These are phyloP conservation scores for Alca torda DNA, from an alignment of 2,797 vertebrate species.

Conservation along the genomic window DNA sequence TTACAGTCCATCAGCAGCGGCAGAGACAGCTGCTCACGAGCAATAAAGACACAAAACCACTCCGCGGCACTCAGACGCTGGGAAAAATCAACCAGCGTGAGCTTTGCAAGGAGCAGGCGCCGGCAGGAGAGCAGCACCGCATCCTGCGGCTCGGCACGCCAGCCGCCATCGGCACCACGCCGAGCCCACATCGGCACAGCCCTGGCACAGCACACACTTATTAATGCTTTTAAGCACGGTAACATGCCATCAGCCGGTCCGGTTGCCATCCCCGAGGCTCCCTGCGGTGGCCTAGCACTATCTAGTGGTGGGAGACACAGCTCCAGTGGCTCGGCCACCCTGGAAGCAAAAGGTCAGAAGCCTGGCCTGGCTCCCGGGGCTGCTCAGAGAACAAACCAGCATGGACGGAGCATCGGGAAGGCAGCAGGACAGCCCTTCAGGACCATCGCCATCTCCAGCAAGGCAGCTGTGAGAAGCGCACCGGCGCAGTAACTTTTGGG, in stretches of 20 bases:
- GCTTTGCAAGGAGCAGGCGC: background rate
- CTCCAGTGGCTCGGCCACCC: background rate
- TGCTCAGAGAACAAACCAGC: background rate
- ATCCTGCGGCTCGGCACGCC: fast-evolving
- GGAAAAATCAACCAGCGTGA: background rate
- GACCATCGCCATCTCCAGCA: fast-evolving
- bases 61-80: background rate
- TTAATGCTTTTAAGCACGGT: background rate
- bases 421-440: background rate
- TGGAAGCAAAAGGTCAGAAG: background rate
- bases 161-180: fast-evolving
- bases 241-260: fast-evolving
- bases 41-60: background rate
- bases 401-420: fast-evolving
- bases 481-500: background rate
- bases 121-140: background rate
- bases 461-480: fast-evolving
- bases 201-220: fast-evolving
- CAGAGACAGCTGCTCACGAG: background rate
- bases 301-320: background rate
- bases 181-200: fast-evolving
- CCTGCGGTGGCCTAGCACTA: background rate
- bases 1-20: background rate
- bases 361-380: background rate
- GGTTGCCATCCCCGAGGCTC: background rate